These are phyloP conservation scores for Catostylus mosaicus DNA, from an alignment of 30 jellyfish, hydroid and myxozoan genomes.

Conservation along the genomic window DNA sequence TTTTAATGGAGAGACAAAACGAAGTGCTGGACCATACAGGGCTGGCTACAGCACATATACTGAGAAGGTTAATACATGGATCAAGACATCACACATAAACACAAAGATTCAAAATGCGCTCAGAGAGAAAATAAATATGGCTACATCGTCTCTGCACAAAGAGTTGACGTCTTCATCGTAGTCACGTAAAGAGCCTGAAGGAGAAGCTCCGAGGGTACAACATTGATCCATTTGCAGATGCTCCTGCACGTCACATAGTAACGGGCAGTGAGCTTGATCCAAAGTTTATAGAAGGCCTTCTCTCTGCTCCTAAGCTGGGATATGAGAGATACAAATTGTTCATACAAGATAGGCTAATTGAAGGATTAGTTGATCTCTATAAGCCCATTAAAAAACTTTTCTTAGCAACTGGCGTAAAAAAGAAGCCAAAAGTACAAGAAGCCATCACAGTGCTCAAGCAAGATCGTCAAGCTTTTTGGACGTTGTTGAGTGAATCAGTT, in stretches of 20 bases:
- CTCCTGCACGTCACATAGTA: conserved; percentile 28
- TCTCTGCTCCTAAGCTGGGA: conserved; percentile 35
- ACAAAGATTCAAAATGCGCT: conserved; percentile 11
- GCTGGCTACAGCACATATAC: conserved; percentile 44
- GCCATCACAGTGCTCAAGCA: conserved; percentile 27
- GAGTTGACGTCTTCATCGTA: conserved; percentile 32
- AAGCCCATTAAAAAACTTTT: conserved; percentile 26
- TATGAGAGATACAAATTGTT: conserved; percentile 7
- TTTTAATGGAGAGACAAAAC: conserved; percentile 56
- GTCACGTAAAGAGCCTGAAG: conserved; percentile 23
- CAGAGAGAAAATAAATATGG: conserved; percentile 44
- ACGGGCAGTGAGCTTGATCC: conserved; percentile 19
- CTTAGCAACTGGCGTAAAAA: conserved; percentile 49
- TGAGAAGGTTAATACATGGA: conserved; percentile 32
- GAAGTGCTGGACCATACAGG: conserved; percentile 49
- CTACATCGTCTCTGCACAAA: conserved; percentile 53
- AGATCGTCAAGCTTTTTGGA: conserved; percentile 67
- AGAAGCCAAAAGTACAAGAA: conserved; percentile 2
- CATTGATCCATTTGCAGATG: conserved; percentile 28
- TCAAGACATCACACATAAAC: conserved; percentile 40
- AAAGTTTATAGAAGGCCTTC: conserved; percentile 16
- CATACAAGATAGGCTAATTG: conserved; percentile 22
- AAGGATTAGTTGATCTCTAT: conserved; percentile 26
- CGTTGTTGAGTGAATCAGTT: conserved; percentile 9
- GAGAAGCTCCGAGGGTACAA: conserved; percentile 27